Evolutionary conservation across 35 echinoderm and acorn worm species (phyloP).

Genomic region (Stichopus chloronotus): DNA sequence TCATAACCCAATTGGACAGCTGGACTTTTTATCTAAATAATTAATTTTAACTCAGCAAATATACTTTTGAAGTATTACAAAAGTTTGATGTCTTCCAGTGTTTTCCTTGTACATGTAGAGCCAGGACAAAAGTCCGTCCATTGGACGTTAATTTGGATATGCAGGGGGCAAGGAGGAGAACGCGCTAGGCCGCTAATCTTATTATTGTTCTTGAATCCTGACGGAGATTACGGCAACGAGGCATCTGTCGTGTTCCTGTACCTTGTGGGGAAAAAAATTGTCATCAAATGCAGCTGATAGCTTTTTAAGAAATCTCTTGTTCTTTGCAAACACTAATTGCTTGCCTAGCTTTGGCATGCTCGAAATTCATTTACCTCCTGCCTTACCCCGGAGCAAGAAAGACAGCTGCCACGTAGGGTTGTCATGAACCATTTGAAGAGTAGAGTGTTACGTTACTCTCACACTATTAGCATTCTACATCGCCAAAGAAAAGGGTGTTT

Average conservation of each 20-base stretch:
- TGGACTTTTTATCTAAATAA: no score
- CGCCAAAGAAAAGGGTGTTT: not conserved
- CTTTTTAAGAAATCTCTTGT: not conserved
- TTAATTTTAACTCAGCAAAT: no score
- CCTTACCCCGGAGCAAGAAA: slow-evolving; percentile 4
- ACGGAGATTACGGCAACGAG: not conserved
- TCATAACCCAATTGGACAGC: no score
- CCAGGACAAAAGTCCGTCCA: no score
- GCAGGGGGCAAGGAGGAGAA: no score
- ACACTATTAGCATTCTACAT: not conserved
- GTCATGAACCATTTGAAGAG: not conserved
- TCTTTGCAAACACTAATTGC: slow-evolving; percentile 6
- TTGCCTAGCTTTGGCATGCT: slow-evolving; percentile 1
- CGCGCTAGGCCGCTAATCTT: no score
- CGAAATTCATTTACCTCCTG: slow-evolving; percentile 33
- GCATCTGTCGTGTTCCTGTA: not conserved
- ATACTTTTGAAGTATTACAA: no score
- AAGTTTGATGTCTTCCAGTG: no score
- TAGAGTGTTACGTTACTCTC: slow-evolving; percentile 12
- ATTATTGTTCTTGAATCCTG: not conserved
- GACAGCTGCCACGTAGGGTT: slow-evolving; percentile 22
- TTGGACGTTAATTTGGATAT: no score
- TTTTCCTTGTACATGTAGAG: no score
- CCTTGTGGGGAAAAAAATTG: not conserved
- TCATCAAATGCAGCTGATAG: not conserved